Percentiles rank a stretch among this genome's conserved stretches.
Conservation (phyloP, 2,113 vertebrate genomes). For the Silurus asotus region DNA sequence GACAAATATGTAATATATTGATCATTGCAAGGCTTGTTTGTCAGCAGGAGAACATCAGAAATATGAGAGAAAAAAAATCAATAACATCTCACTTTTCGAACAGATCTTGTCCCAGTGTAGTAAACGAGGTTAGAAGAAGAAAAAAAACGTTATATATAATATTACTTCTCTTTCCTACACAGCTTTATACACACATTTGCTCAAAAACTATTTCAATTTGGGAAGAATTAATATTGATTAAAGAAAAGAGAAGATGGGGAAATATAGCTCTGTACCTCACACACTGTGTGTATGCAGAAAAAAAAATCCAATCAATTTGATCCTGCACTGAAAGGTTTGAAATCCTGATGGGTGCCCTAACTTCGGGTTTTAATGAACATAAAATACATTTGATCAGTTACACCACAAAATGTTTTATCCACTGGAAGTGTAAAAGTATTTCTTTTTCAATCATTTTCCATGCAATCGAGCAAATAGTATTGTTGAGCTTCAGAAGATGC, state of each 20-base stretch:
- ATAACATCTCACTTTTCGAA: slow-evolving; percentile 9
- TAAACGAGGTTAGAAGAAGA: not conserved
- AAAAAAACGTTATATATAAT: not conserved
- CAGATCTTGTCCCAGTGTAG: not conserved
- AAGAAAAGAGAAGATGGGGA: not conserved
- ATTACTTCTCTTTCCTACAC: not conserved
- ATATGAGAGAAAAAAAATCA: not conserved
- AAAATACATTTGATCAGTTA: no score
- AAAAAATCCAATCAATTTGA: not conserved
- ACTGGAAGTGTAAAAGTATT: no score
- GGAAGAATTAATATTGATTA: not conserved
- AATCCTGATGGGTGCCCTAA: not conserved
- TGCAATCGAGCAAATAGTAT: no score
- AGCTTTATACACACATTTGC: not conserved
- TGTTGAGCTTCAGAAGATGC: no score
- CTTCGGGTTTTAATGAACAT: no score
- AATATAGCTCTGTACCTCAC: not conserved
- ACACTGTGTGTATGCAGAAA: not conserved
- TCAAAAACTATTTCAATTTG: not conserved
- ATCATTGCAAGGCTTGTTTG: not conserved
- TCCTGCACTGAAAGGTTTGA: not conserved
- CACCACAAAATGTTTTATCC: no score
- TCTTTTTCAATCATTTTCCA: no score
- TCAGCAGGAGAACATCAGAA: not conserved
- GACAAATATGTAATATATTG: not conserved